These are phyloP conservation scores for Thalpophila matura DNA, from an alignment of 2,888 invertebrate genomes.

Conservation along the genomic window DNA sequence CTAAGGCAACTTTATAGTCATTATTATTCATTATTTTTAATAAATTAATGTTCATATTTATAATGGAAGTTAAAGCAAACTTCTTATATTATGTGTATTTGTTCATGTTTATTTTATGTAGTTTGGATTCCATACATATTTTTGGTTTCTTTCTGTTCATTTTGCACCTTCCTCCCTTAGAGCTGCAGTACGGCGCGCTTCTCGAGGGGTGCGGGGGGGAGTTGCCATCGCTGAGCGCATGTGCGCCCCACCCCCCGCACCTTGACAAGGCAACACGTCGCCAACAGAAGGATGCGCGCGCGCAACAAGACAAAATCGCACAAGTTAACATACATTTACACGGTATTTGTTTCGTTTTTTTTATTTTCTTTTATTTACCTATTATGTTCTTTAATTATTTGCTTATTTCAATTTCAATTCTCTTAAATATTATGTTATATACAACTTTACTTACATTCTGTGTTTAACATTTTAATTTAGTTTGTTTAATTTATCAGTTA, in stretches of 20 bases:
- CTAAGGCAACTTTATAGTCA: not conserved
- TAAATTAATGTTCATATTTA: not conserved
- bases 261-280: slow-evolving; percentile 91
- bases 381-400: slow-evolving; percentile 35
- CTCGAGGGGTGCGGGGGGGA: slow-evolving; percentile 91
- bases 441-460: not conserved
- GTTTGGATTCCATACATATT: slow-evolving; percentile 64
- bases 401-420: too few relatives aligned
- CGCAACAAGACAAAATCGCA: slow-evolving; percentile 94
- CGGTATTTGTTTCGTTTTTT: slow-evolving; percentile 91
- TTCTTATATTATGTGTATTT: too few relatives aligned
- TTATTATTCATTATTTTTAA: not conserved
- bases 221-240: slow-evolving; percentile 85
- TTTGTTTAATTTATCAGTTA: slow-evolving; percentile 33
- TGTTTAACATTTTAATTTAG: slow-evolving; percentile 11
- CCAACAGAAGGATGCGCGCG: slow-evolving; percentile 92
- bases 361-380: slow-evolving; percentile 48
- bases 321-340: slow-evolving; percentile 96
- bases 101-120: slow-evolving; percentile 43
- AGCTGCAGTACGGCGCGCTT: slow-evolving; percentile 90
- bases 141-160: slow-evolving; percentile 55
- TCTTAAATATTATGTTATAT: slow-evolving; percentile 10
- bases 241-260: slow-evolving; percentile 88
- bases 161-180: slow-evolving; percentile 75
- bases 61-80: not conserved